A percentile compares a stretch with the other conserved stretches of the same genome.
Evolutionary conservation across 2,797 vertebrate species (phyloP).

Genomic region (Halcyon leucocephala): DNA sequence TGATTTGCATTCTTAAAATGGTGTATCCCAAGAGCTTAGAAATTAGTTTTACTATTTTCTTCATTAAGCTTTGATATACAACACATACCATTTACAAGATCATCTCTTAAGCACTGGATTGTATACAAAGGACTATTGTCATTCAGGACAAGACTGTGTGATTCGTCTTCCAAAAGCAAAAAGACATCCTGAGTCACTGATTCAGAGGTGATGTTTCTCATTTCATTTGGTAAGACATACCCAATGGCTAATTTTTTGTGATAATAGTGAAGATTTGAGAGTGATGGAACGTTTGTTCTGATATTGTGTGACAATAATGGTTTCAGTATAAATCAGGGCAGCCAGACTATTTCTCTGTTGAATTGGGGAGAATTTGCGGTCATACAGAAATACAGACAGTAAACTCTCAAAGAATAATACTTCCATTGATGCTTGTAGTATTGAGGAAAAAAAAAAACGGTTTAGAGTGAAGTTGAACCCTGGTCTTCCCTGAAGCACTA

Average conservation of each 20-base stretch:
- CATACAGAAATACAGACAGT: not conserved
- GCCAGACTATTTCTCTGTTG: not conserved
- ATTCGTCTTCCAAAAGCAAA: not conserved
- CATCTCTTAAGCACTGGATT: not conserved
- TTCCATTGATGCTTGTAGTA: not conserved
- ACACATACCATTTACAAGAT: not conserved
- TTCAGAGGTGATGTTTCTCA: not conserved
- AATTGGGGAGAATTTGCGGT: not conserved
- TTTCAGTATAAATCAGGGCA: not conserved
- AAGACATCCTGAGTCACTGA: not conserved
- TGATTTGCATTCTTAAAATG: not conserved
- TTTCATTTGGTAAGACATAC: not conserved
- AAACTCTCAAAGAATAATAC: not conserved
- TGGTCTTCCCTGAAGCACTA: not conserved
- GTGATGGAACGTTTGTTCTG: not conserved
- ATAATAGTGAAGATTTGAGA: not conserved
- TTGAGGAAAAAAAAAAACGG: not conserved
- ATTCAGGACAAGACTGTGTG: not conserved
- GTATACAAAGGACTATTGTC: not conserved
- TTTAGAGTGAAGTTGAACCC: not conserved
- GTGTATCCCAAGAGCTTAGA: not conserved
- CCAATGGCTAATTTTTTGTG: not conserved
- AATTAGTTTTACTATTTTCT: not conserved
- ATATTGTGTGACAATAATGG: not conserved
- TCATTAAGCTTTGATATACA: not conserved